Conservation (phyloP, 2,888 invertebrate genomes). For the Lasioglossum oenotherae region DNA sequence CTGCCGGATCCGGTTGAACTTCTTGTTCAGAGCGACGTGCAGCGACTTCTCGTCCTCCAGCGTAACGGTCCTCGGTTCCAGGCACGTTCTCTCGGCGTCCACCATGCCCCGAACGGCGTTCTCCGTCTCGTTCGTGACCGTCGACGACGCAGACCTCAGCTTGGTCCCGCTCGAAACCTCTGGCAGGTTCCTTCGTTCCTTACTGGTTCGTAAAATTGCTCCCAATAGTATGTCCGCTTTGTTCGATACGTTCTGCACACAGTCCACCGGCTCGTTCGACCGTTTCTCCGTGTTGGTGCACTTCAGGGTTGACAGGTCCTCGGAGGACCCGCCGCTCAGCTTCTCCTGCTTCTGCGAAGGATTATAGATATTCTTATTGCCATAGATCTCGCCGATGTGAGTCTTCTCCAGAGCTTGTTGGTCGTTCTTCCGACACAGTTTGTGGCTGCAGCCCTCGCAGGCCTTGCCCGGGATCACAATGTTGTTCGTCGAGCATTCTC, state of each 20-base stretch:
- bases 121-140: conserved; percentile 47
- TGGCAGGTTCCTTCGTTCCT: conserved; percentile 78
- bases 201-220: conserved; percentile 86
- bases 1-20: conserved; percentile 77
- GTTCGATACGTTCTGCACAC: conserved; percentile 77
- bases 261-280: conserved; percentile 42
- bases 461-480: conserved; percentile 44
- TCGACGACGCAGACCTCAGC: conserved; percentile 53
- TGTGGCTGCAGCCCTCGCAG: conserved; percentile 64
- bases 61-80: conserved; percentile 46
- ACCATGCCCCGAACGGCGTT: conserved; percentile 27
- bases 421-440: conserved; percentile 61
- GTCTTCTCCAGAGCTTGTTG: conserved; percentile 53
- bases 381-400: conserved; percentile 48
- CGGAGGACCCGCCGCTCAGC: conserved; percentile 24
- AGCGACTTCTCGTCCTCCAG: conserved; percentile 76
- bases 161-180: conserved; percentile 74
- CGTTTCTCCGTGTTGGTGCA: conserved; percentile 53
- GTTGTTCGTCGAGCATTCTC: conserved; percentile 46
- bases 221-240: conserved; percentile 86
- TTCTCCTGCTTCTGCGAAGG: conserved; percentile 58
- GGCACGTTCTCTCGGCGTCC: conserved; percentile 30
- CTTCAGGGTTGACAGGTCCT: conserved; percentile 39
- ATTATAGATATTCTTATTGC: conserved; percentile 63
- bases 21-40: conserved; percentile 77